These are phyloP conservation scores for Thermophis baileyi DNA, from an alignment of 2,113 vertebrate species.

Conservation along the genomic window DNA sequence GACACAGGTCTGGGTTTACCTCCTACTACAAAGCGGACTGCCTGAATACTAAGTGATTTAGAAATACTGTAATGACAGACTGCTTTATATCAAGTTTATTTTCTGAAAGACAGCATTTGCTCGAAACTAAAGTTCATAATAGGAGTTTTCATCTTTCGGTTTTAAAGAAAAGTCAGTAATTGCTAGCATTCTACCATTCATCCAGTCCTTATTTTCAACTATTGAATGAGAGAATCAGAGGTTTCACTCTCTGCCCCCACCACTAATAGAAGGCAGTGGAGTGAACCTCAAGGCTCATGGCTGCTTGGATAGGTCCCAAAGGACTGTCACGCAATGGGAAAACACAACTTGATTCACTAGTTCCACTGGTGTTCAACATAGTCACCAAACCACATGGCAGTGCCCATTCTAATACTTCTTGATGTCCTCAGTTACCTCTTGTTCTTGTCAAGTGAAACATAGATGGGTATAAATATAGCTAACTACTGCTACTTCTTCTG, in stretches of 20 bases:
- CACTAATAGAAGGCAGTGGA: neutral
- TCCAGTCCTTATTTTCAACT: neutral
- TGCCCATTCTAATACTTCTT: neutral
- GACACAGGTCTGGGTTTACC: neutral
- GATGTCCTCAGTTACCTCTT: neutral
- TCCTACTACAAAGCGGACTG: neutral
- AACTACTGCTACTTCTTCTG: neutral
- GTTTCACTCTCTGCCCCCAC: neutral
- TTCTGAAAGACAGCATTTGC: neutral
- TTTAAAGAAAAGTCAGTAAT: neutral
- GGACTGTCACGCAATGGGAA: neutral
- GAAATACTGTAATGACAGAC: neutral
- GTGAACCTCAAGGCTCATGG: neutral
- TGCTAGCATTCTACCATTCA: neutral
- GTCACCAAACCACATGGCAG: neutral
- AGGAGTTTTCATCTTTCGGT: neutral
- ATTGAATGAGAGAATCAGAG: neutral
- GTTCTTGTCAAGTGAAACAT: neutral
- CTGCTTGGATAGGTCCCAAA: neutral
- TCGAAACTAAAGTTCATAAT: neutral
- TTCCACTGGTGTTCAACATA: neutral
- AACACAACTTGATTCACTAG: neutral
- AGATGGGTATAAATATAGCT: neutral
- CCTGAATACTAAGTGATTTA: neutral
- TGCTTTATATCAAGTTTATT: neutral